Evolutionary conservation across 2,888 invertebrate genomes (phyloP).

Genomic region (Orthosia incerta): DNA sequence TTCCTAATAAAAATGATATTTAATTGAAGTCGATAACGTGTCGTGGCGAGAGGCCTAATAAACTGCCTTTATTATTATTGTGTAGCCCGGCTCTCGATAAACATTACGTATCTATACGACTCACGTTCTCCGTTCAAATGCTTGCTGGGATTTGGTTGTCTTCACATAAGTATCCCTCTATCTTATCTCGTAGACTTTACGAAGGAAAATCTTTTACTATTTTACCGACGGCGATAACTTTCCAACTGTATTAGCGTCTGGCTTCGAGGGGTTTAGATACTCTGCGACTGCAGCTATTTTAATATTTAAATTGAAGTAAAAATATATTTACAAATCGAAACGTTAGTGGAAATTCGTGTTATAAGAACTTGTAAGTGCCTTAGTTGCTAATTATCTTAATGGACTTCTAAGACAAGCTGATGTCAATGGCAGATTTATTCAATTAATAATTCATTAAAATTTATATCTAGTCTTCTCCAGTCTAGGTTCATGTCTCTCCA

Average conservation of each 20-base stretch:
- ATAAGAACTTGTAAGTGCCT: not conserved
- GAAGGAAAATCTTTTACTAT: constrained; percentile 64
- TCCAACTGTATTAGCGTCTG: constrained; percentile 50
- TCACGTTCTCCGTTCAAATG: constrained; percentile 63
- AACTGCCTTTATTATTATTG: constrained; percentile 89
- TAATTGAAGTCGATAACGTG: constrained; percentile 89
- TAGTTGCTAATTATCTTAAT: constrained; percentile 30
- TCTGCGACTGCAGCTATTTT: constrained; percentile 29
- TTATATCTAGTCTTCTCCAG: constrained; percentile 46
- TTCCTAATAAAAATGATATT: constrained; percentile 90
- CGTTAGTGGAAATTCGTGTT: not conserved
- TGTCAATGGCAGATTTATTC: constrained; percentile 54
- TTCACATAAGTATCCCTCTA: constrained; percentile 63
- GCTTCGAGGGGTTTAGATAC: constrained; percentile 35
- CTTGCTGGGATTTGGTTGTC: constrained; percentile 70
- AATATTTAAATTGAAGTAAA: constrained; percentile 33
- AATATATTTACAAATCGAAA: not conserved
- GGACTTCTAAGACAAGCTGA: constrained; percentile 9
- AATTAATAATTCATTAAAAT: constrained; percentile 76
- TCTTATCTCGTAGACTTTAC: constrained; percentile 61
- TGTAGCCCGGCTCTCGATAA: constrained; percentile 84
- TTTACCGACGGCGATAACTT: constrained; percentile 55
- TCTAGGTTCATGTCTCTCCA: constrained; percentile 63
- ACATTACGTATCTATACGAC: constrained; percentile 75
- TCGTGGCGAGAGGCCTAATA: constrained; percentile 87